These are phyloP conservation scores for Cryptoprocta ferox DNA, from an alignment of 2,797 vertebrate genomes.

Conservation along the genomic window DNA sequence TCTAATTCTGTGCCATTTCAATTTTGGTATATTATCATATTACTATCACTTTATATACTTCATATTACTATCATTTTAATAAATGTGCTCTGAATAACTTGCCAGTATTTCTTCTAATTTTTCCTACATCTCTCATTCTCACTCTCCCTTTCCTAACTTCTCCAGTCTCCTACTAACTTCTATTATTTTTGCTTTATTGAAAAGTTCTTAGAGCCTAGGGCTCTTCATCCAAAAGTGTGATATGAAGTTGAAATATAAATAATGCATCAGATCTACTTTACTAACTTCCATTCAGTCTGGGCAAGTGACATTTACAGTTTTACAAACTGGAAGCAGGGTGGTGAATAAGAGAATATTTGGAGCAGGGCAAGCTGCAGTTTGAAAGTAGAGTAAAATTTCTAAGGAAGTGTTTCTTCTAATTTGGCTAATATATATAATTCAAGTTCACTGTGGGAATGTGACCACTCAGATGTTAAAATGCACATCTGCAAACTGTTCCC, in stretches of 20 bases:
- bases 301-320: conserved; percentile 66
- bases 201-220: conserved; percentile 52
- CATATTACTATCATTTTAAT: conserved; percentile 7
- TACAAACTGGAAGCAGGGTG: conserved; percentile 23
- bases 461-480: not conserved
- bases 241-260: conserved; percentile 56
- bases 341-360: conserved; percentile 27
- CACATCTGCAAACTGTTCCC: conserved; percentile 27
- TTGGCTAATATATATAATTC: conserved; percentile 31
- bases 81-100: not conserved
- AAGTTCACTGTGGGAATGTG: not conserved
- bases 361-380: not conserved
- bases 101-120: not conserved
- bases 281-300: conserved; percentile 45
- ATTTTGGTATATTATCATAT: not conserved
- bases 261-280: conserved; percentile 59
- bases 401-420: conserved; percentile 8
- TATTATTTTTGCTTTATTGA: conserved; percentile 53
- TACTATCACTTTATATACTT: not conserved
- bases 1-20: not conserved
- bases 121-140: not conserved
- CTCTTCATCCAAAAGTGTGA: not conserved
- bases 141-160: not conserved
- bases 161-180: not conserved
- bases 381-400: conserved; percentile 19